These are phyloP conservation scores for Hofmannophila pseudospretella DNA, from an alignment of 2,888 invertebrate genomes.

Conservation along the genomic window DNA sequence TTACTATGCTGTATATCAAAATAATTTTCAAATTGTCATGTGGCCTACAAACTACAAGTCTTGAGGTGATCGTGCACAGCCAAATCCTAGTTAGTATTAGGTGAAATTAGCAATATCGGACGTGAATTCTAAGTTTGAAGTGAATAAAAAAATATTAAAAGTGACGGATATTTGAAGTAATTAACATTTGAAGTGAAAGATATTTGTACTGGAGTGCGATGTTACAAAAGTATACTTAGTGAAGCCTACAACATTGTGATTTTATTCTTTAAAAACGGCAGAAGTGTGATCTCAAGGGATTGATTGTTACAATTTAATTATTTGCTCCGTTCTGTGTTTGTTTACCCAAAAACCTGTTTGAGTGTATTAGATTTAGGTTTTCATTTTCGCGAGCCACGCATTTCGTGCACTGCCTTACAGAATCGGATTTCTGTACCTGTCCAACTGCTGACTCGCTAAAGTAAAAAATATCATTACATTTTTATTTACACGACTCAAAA, in stretches of 20 bases:
- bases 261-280: constrained; percentile 44
- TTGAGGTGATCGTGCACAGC: constrained; percentile 41
- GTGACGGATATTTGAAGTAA: constrained; percentile 4
- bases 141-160: constrained; percentile 2
- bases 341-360: constrained; percentile 27
- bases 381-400: constrained; percentile 29
- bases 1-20: constrained; percentile 6
- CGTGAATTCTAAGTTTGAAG: constrained; percentile 3
- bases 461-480: too few relatives aligned
- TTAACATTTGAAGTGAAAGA: constrained; percentile 5
- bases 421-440: constrained; percentile 27
- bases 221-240: constrained; percentile 35
- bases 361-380: constrained; percentile 36
- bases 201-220: constrained; percentile 13
- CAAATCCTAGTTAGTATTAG: constrained; percentile 39
- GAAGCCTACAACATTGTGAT: constrained; percentile 62
- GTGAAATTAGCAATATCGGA: constrained; percentile 32
- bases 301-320: constrained; percentile 35
- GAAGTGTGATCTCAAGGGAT: constrained; percentile 64
- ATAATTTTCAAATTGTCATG: constrained; percentile 20
- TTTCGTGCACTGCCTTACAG: constrained; percentile 53
- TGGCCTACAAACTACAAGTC: constrained; percentile 45
- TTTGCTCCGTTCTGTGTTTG: constrained; percentile 25
- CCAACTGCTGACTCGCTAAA: too few relatives aligned
- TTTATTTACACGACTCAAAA: too few relatives aligned